A percentile compares a stretch with the other conserved stretches of the same genome.
Evolutionary conservation across 2,113 vertebrate genomes (phyloP).

Genomic region (Crotalus tigris): DNA sequence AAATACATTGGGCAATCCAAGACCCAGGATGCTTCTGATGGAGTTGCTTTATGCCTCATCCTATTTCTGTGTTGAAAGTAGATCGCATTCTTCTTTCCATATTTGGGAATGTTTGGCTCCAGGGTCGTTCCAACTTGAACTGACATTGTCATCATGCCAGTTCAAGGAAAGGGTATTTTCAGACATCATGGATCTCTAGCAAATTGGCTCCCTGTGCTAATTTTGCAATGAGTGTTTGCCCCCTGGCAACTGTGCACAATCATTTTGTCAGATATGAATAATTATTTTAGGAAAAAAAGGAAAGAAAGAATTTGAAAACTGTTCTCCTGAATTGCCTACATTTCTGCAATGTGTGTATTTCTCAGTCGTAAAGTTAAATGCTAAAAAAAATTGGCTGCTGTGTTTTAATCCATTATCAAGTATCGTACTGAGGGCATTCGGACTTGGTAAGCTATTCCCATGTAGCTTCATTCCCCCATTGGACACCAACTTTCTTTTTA

Average conservation of each 20-base stretch:
- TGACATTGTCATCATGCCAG: constrained; percentile 1
- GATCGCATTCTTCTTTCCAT: constrained; percentile 9
- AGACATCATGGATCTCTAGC: constrained; percentile 5
- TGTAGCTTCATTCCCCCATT: not conserved
- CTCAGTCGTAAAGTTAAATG: not conserved
- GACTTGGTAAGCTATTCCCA: not conserved
- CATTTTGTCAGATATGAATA: not conserved
- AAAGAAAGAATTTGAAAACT: not conserved
- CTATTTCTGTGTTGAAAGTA: constrained; percentile 6
- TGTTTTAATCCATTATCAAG: accelerated
- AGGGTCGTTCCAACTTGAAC: constrained; percentile 1
- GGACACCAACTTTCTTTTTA: accelerated
- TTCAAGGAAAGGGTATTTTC: constrained; percentile 4
- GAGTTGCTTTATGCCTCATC: not conserved
- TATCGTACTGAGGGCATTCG: accelerated
- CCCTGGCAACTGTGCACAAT: not conserved
- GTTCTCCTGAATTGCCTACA: not conserved
- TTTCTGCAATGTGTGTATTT: not conserved
- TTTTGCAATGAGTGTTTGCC: not conserved
- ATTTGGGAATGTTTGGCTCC: constrained; percentile 10
- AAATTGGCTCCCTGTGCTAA: constrained; percentile 1
- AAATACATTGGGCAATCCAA: not conserved
- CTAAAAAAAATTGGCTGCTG: not conserved
- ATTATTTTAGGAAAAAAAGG: not conserved
- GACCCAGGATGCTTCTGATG: not conserved